phyloP scores from a whole-genome alignment of 2,797 vertebrate genomes.

The Anisognathus igniventris region DNA sequence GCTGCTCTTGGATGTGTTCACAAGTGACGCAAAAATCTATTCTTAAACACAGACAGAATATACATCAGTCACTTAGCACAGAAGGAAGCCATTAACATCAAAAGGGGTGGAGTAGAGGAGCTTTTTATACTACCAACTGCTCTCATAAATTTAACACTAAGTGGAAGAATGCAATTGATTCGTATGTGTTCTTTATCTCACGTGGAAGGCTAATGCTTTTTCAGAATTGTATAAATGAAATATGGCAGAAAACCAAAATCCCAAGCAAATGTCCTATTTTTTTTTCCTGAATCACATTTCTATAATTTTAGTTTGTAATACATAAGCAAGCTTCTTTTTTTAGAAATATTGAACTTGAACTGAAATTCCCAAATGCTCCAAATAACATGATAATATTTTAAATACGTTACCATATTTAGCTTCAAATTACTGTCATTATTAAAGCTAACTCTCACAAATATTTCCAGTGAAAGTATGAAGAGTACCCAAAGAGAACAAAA shows the following conservation, averaged over 20 bases:
- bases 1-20: conserved; percentile 74
- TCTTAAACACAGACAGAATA: conserved; percentile 75
- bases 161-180: conserved; percentile 48
- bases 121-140: conserved; percentile 54
- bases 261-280: not conserved
- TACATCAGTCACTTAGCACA: conserved; percentile 77
- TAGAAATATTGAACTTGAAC: conserved; percentile 31
- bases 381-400: conserved; percentile 22
- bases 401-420: conserved; percentile 50
- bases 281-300: not conserved
- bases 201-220: not conserved
- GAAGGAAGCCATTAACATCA: conserved; percentile 84
- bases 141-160: conserved; percentile 51
- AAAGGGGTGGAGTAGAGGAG: conserved; percentile 60
- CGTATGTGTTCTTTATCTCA: not conserved
- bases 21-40: conserved; percentile 79
- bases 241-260: conserved; percentile 17
- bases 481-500: not conserved
- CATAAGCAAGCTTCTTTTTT: conserved; percentile 40
- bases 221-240: not conserved
- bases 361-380: conserved; percentile 30
- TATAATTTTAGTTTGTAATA: conserved; percentile 15
- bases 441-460: not conserved
- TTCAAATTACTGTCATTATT: conserved; percentile 5
- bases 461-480: conserved; percentile 4